Base-by-base conservation (phyloP, 2,113 vertebrate species). In the Antigone vipio region DNA sequence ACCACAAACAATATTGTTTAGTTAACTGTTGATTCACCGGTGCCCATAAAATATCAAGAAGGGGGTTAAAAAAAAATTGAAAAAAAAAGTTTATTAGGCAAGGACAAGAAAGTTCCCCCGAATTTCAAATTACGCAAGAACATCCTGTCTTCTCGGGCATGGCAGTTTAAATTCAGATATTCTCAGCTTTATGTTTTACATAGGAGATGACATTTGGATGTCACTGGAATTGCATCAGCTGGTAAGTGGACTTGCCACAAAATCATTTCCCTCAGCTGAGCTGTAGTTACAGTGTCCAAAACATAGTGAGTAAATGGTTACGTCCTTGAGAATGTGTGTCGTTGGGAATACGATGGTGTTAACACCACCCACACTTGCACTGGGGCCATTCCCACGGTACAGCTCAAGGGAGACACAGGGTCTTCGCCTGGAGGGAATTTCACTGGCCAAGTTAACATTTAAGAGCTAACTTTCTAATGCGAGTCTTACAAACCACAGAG, bases 261-360 rank as follows among this genome's bases (percentile, higher is more conserved):
- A 93, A 8, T 24, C 35, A 60, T 56, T 74, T 89, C 56, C 72
- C 72, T 74, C 56, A 72, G 73, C 86, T 40, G 73, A 94, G 88
- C 92, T 84, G 79, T 86, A 96, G 93, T 93, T 94, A 96, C 96
- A 84, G 92, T 88, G 92, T 93, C 96, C 93, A 96, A 96, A 96
- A 95, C 92, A 95, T 5, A 86, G 71, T n/a, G 58, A 76, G 68
- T 62, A 86, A 92, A 89, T 35, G 76, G 95, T 85, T 89, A 78
- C 4, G 53, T 86, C 77, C 80, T 42, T 60, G 75, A 86, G 95
- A 59, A 77, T 0, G 47, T 67, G 71, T 59, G 5, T 56, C 11
- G 26, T 2, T 84, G 93, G 92, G 95, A 95, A 80, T 58, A 71
- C 0, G 49, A 60, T 9, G 80, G 91, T 23, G 76, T 67, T 90